Percentiles rank a stretch among this genome's conserved stretches.
These are phyloP conservation scores for Conops quadrifasciatus DNA, from an alignment of 2,888 invertebrate genomes.

Conservation along the genomic window DNA sequence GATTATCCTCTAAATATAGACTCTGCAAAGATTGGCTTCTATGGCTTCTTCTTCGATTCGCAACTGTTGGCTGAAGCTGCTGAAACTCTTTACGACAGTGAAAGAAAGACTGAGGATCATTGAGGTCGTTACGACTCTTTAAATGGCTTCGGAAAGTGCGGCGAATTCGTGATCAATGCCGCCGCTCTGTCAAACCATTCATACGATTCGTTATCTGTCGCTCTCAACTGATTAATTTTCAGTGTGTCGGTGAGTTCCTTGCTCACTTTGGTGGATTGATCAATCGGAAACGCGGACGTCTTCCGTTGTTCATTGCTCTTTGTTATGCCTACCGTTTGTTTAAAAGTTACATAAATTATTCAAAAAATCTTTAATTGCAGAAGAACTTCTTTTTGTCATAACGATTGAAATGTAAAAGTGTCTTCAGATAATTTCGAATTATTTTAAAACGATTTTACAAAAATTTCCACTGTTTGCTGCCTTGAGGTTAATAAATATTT, in stretches of 20 bases:
- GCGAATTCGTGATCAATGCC: neutral
- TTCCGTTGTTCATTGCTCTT: too few species aligned
- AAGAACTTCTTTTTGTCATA: too few species aligned
- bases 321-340: too few species aligned
- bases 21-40: neutral
- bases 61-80: neutral
- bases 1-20: too few species aligned
- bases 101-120: slow-evolving; percentile 20
- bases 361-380: too few species aligned
- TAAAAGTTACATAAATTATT: too few species aligned
- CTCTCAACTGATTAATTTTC: neutral
- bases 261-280: neutral
- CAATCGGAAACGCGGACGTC: neutral
- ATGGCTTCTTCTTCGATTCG: slow-evolving; percentile 1
- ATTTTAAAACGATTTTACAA: too few species aligned
- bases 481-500: too few species aligned
- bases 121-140: slow-evolving; percentile 11
- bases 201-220: neutral
- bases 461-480: too few species aligned
- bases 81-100: neutral
- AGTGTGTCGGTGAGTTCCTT: neutral
- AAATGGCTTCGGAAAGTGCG: slow-evolving; percentile 3
- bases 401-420: too few species aligned
- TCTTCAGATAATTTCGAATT: too few species aligned
- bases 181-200: neutral